Percentiles rank a stretch among this genome's conserved stretches.
phyloP scores from a whole-genome alignment of 2,113 vertebrate genomes.

The Corythornis vintsioides region DNA sequence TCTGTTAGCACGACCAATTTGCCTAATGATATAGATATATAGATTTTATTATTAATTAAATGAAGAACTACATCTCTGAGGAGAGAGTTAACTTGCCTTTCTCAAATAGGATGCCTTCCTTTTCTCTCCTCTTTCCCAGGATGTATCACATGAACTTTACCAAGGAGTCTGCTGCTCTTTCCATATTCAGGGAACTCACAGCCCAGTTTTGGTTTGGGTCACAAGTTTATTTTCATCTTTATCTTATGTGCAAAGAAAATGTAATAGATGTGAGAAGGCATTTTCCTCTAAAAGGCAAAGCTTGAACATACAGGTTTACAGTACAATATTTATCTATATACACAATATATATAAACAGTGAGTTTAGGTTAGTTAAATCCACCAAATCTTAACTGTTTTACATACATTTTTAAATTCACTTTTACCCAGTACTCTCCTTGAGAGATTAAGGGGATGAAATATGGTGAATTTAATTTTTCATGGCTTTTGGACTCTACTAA shows the following conservation, averaged over 20 bases:
- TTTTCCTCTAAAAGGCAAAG: not conserved
- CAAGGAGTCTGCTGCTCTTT: not conserved
- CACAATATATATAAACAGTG: not conserved
- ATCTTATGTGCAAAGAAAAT: not conserved
- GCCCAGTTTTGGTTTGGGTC: not conserved
- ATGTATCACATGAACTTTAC: not conserved
- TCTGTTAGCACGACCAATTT: not conserved
- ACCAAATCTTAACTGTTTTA: not conserved
- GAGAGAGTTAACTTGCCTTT: not conserved
- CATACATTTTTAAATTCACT: not conserved
- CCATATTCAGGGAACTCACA: not conserved
- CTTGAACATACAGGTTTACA: not conserved
- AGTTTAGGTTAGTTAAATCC: not conserved
- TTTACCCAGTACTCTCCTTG: not conserved
- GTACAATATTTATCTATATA: too few relatives aligned
- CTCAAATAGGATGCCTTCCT: not conserved
- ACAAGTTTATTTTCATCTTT: not conserved
- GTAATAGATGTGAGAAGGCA: not conserved
- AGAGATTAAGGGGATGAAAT: not conserved
- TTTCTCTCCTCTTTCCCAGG: not conserved
- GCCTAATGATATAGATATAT: not conserved
- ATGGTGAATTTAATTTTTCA: not conserved
- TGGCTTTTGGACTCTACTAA: not conserved
- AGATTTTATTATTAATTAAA: not conserved
- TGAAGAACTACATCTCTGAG: not conserved